A percentile compares a stretch with the other conserved stretches of the same genome.
phyloP scores from a whole-genome alignment of 2,113 vertebrate genomes.

The Paraplagusia blochii region DNA sequence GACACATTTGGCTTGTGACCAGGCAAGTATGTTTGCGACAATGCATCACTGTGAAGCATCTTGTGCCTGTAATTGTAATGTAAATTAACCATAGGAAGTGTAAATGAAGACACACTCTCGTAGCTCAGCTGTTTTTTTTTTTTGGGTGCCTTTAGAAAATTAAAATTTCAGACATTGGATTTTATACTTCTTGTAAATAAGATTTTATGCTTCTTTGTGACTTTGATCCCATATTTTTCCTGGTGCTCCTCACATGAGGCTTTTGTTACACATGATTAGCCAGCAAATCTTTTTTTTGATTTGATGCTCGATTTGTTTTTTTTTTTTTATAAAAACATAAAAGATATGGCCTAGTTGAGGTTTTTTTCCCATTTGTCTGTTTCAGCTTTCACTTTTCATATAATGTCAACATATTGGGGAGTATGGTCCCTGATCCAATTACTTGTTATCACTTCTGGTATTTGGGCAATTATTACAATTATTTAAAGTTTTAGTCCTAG shows the following conservation, averaged over 20 bases:
- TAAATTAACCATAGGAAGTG: background rate
- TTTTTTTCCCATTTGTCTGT: background rate
- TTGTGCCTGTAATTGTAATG: conserved; percentile 33
- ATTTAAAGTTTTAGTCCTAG: no score
- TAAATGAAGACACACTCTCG: background rate
- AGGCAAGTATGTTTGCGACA: conserved; percentile 14
- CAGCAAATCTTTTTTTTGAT: background rate
- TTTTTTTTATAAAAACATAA: no score
- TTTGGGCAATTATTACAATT: no score
- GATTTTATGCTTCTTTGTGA: background rate
- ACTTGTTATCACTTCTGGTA: no score
- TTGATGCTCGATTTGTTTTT: no score
- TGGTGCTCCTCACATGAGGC: conserved; percentile 23
- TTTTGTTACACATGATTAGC: conserved; percentile 9
- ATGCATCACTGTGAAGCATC: conserved; percentile 60
- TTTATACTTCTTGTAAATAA: conserved; percentile 3
- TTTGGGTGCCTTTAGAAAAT: conserved; percentile 55
- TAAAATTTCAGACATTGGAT: background rate
- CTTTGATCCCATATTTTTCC: background rate
- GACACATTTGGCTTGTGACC: conserved; percentile 12
- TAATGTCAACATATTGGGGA: background rate
- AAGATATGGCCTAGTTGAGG: no score
- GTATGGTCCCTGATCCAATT: no score
- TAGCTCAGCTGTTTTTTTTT: conserved; percentile 10
- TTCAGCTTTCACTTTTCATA: no score